Base-by-base conservation (phyloP, 53 echinoderm and acorn worm species). In the Luidia sarsii region DNA sequence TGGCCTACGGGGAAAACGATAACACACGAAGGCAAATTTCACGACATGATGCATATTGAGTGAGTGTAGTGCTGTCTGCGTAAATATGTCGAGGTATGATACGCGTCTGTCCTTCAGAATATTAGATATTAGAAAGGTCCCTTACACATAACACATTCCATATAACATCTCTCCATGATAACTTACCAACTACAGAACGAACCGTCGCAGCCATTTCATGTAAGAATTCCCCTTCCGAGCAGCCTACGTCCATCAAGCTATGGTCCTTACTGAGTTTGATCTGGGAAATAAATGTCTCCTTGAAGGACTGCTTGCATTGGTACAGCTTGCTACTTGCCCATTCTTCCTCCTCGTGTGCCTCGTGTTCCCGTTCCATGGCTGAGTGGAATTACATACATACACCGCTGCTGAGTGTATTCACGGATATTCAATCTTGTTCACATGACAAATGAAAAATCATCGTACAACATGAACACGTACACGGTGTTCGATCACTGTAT, bases 161-260 rank as follows among this genome's bases (percentile, higher is more conserved):
- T n/a, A n/a, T n/a, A n/a, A n/a, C n/a, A n/a, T n/a, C n/a, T n/a
- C n/a, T n/a, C n/a, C n/a, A n/a, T n/a, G n/a, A n/a, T n/a, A n/a
- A n/a, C 74, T 30, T 34, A 75, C 75, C 75, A 43, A 75, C 75
- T 13, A 75, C 61, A 9, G 75, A 75, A 19, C 61, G 61, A 41
- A 75, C 60, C 33, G 59, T 59, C n/a, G 33, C 33, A 31, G 60
- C 59, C 60, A 75, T 32, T 25, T 75, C 8, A 0, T 41, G 31
- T 48, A 75, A 33, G 60, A 75, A 75, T n/a, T 75, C 75, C 3
- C 75, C 75, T 18, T 75, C 75, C 0, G 75, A 24, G 32, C 75
- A 75, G 11, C 75, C 75, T 23, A 75, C 59, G 48, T 75, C 75
- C 60, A 75, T 60, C 59, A 75, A 23, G 13, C 45, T 41, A 11